Evolutionary conservation across 2,888 invertebrate species (phyloP), one percentile per base, ranked within the genome.

Genomic region (Agrotis segetum): DNA sequence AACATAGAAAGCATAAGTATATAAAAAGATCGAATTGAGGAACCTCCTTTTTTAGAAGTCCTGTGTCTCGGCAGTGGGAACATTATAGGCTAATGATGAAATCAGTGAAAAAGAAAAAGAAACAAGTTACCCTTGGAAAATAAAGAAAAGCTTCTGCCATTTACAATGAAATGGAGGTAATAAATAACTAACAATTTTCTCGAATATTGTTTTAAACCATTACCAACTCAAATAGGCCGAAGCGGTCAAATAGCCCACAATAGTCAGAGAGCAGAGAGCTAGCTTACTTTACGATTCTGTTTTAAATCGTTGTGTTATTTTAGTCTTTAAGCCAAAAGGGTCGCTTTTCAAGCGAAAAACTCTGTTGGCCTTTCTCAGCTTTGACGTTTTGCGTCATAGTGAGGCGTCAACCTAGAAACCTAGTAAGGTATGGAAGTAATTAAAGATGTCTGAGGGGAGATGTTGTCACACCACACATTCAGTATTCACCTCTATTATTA

Each of bases 371-470:
- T 77, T 81, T 81, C 78, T 73, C 76, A 74, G 75, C 81, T 85
- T 79, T 85, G 79, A 79, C 74, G 74, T 78, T 73, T 69, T 71
- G 44, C 47, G 69, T 64, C 29, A 70, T 72, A 79, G 64, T 68
- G 77, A 77, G 64, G 82, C 74, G 67, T 44, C 80, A 85, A 84
- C 85, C 85, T 82, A 85, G 76, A 85, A 85, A 85, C 85, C 85
- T 73, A 85, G 82, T 84, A 84, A 84, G 64, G 85, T 67, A 63
- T 81, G 77, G 80, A 69, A 79, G 85, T 82, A 84, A 85, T 85
- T 85, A 85, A 85, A 82, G 84, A 76, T 46, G 77, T 82, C 71
- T 70, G 21, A 72, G 73, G 85, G 78, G 55, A 71, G 67, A 58
- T 56, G 19, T 44, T 66, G 65, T 64, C 50, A 67, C 16, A 34